Evolutionary conservation across 2,888 invertebrate species (phyloP), one percentile per base, ranked within the genome.

Genomic region (Chorisops tibialis): DNA sequence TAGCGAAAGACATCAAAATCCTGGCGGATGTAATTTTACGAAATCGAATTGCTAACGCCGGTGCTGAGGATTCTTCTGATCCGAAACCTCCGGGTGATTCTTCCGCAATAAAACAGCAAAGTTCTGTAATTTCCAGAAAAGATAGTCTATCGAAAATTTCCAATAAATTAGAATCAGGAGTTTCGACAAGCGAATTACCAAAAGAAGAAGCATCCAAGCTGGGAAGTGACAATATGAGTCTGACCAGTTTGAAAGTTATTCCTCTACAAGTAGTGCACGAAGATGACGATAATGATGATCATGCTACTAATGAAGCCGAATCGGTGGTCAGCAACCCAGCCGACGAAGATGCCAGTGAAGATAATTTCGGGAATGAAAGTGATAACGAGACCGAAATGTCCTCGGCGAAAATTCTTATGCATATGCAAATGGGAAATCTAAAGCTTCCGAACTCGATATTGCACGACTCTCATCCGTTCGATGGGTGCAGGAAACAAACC

Each of bases 1-100:
- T 65, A 30, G 63, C 63, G 21, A 58, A 59, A 54, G 61, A 65
- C 38, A 61, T 64, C n/a, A 61, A 61, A 16, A 30, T 30, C 6
- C 51, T 61, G 11, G 43, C 64, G 7, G 60, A 60, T 19, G 11
- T n/a, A 12, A 9, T 60, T 30, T 12, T 41, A 7, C n/a, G 45
- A n/a, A n/a, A 30, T 3, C 22, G 16, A 21, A 19, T 9, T 14
- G 19, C 18, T 14, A 49, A 59, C 37, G 21, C 18, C 0, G 3
- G 3, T 11, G 30, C 19, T 18, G 3, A 35, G 7, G 35, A 59
- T 16, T n/a, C 12, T 1, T 21, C 24, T 4, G 30, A 41, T 24
- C 22, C 30, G 30, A 45, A 51, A 47, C 47, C 43, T 14, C 43
- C 47, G 21, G 12, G 12, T 7, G 41, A 5, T 3, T 12, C 41